Evolutionary conservation across 2,888 invertebrate species (phyloP).

Genomic region (Lasioglossum zephyrum): DNA sequence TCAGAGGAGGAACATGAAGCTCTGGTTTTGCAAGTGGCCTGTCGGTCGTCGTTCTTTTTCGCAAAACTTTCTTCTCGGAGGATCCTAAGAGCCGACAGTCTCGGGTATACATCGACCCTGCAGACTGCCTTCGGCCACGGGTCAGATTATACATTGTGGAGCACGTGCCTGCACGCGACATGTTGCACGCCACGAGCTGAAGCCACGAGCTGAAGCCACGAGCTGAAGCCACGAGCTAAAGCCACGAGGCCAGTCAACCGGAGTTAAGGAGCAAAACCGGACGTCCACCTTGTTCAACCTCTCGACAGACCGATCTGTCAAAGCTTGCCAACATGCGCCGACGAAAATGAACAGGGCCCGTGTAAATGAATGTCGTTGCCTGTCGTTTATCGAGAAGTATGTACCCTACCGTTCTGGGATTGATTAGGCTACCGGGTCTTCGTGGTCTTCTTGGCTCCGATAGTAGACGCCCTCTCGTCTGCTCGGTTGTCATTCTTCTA

Average conservation of each 20-base stretch:
- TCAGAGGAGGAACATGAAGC: too few species aligned
- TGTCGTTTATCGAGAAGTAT: neutral
- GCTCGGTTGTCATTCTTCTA: too few species aligned
- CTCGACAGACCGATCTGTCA: conserved; percentile 36
- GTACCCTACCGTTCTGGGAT: neutral
- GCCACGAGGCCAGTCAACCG: conserved; percentile 49
- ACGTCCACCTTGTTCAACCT: conserved; percentile 22
- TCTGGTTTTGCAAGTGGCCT: too few species aligned
- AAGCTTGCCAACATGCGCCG: neutral
- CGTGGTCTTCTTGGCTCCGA: too few species aligned
- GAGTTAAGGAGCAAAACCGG: conserved; percentile 41
- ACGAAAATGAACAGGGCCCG: neutral
- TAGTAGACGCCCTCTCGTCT: too few species aligned
- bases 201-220: conserved; percentile 40
- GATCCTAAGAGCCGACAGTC: conserved; percentile 15
- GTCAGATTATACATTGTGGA: conserved; percentile 69
- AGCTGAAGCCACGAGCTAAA: conserved; percentile 41
- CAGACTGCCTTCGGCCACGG: conserved; percentile 64
- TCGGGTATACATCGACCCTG: conserved; percentile 61
- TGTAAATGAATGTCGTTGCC: neutral
- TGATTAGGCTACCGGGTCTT: neutral
- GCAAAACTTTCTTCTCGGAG: neutral
- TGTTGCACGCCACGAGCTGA: conserved; percentile 60
- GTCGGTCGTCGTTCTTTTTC: neutral
- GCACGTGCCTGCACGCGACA: conserved; percentile 74